Conservation (phyloP, 2,888 invertebrate genomes). For the Taphrorychus bicolor region DNA sequence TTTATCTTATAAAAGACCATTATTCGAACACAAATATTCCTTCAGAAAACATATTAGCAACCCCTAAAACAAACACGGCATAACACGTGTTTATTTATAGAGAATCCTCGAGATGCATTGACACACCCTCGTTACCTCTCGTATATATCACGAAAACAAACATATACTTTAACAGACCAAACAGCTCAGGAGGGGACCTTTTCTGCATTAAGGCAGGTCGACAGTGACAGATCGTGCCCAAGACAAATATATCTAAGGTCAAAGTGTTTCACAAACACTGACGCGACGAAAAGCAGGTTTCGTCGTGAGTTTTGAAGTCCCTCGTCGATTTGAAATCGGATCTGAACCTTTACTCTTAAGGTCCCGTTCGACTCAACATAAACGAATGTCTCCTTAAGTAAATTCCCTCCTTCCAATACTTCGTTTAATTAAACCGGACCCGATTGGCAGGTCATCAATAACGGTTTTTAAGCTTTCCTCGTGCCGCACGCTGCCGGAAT, state of each 20-base stretch:
- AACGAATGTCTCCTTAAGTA: conserved; percentile 20
- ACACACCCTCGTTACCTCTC: conserved; percentile 6
- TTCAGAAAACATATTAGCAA: neutral
- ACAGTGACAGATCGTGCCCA: conserved; percentile 24
- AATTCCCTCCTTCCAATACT: conserved; percentile 21
- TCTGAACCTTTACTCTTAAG: too few relatives aligned
- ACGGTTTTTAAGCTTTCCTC: conserved; percentile 26
- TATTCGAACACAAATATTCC: neutral
- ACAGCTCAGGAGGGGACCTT: conserved; percentile 23
- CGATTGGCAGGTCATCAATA: conserved; percentile 26
- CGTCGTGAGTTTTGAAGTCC: neutral
- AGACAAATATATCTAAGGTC: conserved; percentile 10
- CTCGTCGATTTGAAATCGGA: neutral
- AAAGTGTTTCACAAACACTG: conserved; percentile 11
- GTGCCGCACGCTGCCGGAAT: conserved; percentile 17
- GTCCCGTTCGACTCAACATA: too few relatives aligned
- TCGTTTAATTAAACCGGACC: conserved; percentile 34
- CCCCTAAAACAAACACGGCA: neutral
- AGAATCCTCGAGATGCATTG: conserved; percentile 1
- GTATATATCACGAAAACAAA: conserved; percentile 26
- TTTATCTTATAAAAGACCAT: neutral
- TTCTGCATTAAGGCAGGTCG: conserved; percentile 23
- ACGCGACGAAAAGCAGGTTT: conserved; percentile 2
- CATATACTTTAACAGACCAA: conserved; percentile 31
- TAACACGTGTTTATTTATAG: conserved; percentile 2